Percentiles rank a stretch among this genome's conserved stretches.
Conservation (phyloP, 1,140 invertebrate genomes). For the Aricia agestis region DNA sequence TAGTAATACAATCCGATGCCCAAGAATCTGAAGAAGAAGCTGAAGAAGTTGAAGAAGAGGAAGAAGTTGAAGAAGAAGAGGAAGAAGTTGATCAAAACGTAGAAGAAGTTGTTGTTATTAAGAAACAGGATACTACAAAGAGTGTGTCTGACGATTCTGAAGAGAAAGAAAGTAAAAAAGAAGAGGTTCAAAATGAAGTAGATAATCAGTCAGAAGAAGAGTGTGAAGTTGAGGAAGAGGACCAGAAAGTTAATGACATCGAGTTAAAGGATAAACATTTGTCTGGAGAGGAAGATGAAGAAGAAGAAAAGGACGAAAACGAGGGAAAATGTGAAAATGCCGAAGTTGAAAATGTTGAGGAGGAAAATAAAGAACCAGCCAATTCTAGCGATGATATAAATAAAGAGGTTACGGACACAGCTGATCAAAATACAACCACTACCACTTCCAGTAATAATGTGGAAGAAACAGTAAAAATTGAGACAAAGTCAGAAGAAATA, state of each 20-base stretch:
- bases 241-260: constrained; percentile 30
- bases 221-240: constrained; percentile 36
- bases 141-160: constrained; percentile 30
- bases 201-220: constrained; percentile 32
- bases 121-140: constrained; percentile 33
- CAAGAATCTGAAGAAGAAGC: constrained; percentile 41
- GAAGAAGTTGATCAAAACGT: constrained; percentile 30
- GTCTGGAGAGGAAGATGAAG: constrained; percentile 31
- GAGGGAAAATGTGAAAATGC: constrained; percentile 39
- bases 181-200: constrained; percentile 35
- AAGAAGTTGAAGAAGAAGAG: constrained; percentile 32
- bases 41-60: constrained; percentile 40
- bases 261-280: constrained; percentile 30
- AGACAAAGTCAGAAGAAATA: not conserved
- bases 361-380: constrained; percentile 26
- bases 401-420: constrained; percentile 22
- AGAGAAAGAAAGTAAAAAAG: constrained; percentile 34
- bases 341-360: constrained; percentile 30
- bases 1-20: constrained; percentile 36
- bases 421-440: constrained; percentile 1
- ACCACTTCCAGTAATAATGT: constrained; percentile 20
- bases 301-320: constrained; percentile 34
- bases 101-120: constrained; percentile 29
- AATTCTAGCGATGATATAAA: constrained; percentile 24
- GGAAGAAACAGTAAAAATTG: constrained; percentile 14